Conservation (phyloP, 2,888 invertebrate genomes). For the Plagiodera versicolora region DNA sequence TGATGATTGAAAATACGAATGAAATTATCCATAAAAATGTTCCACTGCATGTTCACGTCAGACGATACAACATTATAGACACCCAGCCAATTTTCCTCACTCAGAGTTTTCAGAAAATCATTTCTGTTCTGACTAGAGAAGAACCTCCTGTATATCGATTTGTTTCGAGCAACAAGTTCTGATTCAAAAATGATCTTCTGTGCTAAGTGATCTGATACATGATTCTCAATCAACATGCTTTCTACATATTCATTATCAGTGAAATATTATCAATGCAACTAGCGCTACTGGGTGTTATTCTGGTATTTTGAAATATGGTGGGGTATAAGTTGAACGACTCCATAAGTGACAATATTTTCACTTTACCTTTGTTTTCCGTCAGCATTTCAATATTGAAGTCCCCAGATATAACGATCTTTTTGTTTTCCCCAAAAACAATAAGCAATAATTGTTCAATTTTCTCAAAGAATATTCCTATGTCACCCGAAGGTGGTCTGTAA, state of each 20-base stretch:
- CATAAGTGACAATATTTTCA: background rate
- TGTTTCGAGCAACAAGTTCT: background rate
- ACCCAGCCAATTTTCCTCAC: background rate
- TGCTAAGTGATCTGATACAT: background rate
- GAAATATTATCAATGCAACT: background rate
- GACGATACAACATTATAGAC: background rate
- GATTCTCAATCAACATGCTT: background rate
- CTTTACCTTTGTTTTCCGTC: background rate
- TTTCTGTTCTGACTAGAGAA: background rate
- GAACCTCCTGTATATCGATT: background rate
- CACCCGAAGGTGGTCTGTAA: background rate
- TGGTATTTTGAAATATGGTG: too few relatives aligned
- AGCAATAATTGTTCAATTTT: too few relatives aligned
- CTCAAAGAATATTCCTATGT: background rate
- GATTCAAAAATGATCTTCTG: background rate
- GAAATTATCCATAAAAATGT: background rate
- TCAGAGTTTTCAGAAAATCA: background rate
- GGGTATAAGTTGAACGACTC: too few relatives aligned
- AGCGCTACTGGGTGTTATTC: background rate
- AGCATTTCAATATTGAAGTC: background rate
- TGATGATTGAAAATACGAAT: background rate
- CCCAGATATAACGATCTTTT: background rate
- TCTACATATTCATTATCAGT: background rate
- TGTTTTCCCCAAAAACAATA: background rate
- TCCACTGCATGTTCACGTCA: slow-evolving; percentile 1